Percentiles rank a stretch among this genome's conserved stretches.
phyloP scores from a whole-genome alignment of 1,140 invertebrate genomes.

The Aphaenogaster floridana region DNA sequence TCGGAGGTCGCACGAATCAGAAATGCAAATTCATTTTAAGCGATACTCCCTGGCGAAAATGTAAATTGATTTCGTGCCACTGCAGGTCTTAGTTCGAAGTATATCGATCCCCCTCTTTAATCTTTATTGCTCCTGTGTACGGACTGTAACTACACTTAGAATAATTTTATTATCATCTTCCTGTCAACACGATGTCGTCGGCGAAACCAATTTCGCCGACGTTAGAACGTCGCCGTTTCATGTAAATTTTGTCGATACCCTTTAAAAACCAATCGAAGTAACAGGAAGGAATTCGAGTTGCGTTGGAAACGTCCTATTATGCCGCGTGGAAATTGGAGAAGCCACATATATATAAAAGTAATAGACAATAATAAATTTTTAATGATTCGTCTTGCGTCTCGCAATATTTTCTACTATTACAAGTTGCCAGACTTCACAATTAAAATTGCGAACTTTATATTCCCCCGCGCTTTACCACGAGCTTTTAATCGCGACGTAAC shows the following conservation, averaged over 20 bases:
- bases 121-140: constrained; percentile 65
- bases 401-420: constrained; percentile 3
- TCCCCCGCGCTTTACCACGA: background rate
- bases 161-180: constrained; percentile 48
- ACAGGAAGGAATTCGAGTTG: background rate
- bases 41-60: constrained; percentile 76
- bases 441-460: constrained; percentile 41
- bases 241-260: constrained; percentile 46
- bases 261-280: constrained; percentile 7
- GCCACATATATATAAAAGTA: background rate
- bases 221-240: constrained; percentile 39
- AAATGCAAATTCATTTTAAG: constrained; percentile 78
- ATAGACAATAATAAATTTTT: background rate
- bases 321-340: background rate
- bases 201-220: constrained; percentile 55
- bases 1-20: constrained; percentile 71
- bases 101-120: constrained; percentile 68
- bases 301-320: background rate
- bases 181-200: constrained; percentile 45
- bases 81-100: constrained; percentile 68
- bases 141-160: constrained; percentile 47
- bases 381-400: background rate
- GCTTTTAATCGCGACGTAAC: constrained; percentile 32
- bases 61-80: constrained; percentile 78
- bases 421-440: background rate